Percentiles rank a stretch among this genome's conserved stretches.
These are phyloP conservation scores for Melinopterus prodromus DNA, from an alignment of 2,888 invertebrate genomes.

Conservation along the genomic window DNA sequence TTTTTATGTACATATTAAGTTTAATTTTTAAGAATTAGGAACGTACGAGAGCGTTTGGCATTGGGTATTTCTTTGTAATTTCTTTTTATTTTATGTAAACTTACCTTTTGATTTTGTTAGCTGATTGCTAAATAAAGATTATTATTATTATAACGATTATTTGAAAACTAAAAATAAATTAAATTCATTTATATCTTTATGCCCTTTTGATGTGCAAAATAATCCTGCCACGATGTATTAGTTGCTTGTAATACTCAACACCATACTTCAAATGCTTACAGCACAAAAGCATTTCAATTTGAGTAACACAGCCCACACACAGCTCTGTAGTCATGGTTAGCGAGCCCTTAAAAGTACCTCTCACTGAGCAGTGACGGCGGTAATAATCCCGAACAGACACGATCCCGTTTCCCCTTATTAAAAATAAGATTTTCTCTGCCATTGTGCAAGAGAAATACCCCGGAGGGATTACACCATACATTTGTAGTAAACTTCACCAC, in stretches of 20 bases:
- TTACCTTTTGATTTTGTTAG: no score
- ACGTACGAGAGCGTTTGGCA: no score
- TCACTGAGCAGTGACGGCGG: neutral
- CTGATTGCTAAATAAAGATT: no score
- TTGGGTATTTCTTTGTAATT: no score
- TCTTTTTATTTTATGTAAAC: no score
- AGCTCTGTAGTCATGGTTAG: neutral
- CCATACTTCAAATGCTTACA: neutral
- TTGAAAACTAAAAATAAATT: no score
- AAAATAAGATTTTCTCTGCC: neutral
- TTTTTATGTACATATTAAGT: no score
- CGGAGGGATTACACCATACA: neutral
- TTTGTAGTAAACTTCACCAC: neutral
- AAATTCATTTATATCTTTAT: no score
- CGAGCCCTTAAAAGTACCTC: neutral
- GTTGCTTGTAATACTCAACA: neutral
- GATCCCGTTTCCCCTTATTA: neutral
- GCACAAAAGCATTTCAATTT: neutral
- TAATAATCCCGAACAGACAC: neutral
- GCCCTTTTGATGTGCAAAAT: no score
- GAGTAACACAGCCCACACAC: neutral
- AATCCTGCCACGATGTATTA: neutral
- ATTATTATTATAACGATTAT: no score
- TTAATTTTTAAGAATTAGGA: no score
- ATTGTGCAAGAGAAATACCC: neutral